phyloP scores from a whole-genome alignment of 2,797 vertebrate genomes.

The Chelmon rostratus region DNA sequence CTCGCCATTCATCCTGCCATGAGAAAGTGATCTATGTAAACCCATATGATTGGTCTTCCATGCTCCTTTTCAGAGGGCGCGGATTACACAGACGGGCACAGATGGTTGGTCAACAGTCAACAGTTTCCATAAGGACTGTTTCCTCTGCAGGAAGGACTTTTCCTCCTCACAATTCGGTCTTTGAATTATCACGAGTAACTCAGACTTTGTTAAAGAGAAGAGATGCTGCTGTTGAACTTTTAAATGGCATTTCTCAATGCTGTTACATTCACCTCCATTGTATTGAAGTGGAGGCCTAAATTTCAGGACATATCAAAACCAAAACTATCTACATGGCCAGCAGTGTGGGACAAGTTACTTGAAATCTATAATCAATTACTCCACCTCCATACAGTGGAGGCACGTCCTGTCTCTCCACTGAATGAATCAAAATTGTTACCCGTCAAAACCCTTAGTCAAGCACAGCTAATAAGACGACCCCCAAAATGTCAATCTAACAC shows the following conservation, averaged over 20 bases:
- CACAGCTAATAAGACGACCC: background rate
- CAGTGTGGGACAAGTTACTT: background rate
- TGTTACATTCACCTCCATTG: background rate
- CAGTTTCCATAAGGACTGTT: conserved; percentile 1
- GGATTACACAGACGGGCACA: conserved; percentile 34
- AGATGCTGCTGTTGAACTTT: conserved; percentile 3
- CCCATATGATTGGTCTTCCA: conserved; percentile 43
- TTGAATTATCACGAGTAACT: background rate
- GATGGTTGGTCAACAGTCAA: conserved; percentile 39
- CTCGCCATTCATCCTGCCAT: conserved; percentile 58
- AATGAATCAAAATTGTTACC: background rate
- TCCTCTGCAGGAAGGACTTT: background rate
- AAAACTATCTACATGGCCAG: background rate
- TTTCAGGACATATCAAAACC: background rate
- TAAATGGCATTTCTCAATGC: background rate
- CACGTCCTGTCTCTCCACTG: background rate
- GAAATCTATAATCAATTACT: background rate
- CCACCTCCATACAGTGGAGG: too few relatives aligned
- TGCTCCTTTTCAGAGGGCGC: conserved; percentile 48
- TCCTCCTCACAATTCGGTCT: background rate
- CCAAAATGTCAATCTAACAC: background rate
- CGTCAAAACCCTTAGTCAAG: background rate
- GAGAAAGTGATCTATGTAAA: conserved; percentile 68
- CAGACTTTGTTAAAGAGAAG: background rate
- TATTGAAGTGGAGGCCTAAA: background rate